A percentile compares a stretch with the other conserved stretches of the same genome.
Conservation (phyloP, 2,797 vertebrate species). For the Hypotaenidia okinawae region DNA sequence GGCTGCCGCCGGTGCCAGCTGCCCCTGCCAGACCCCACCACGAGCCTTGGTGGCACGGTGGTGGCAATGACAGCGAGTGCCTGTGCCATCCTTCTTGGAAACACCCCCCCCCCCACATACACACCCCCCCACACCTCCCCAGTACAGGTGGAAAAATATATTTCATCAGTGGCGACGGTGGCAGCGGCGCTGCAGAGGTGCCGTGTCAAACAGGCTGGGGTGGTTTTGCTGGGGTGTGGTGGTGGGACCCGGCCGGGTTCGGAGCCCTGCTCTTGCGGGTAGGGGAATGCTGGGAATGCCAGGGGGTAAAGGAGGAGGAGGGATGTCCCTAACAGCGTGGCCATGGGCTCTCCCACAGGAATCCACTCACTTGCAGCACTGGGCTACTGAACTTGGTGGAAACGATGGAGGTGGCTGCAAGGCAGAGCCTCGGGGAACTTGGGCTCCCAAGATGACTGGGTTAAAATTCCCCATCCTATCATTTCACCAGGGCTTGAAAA, state of each 20-base stretch:
- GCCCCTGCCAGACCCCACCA: accelerated
- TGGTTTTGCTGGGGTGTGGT: constrained; percentile 52
- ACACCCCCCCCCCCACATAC: background rate
- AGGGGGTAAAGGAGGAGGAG: background rate
- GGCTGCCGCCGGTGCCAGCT: accelerated
- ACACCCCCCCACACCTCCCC: too few relatives aligned
- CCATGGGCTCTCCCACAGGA: background rate
- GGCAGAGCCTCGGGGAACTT: background rate
- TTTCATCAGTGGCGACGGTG: background rate
- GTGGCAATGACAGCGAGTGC: background rate
- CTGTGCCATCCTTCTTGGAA: background rate
- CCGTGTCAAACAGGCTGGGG: constrained; percentile 16
- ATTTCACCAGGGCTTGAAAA: background rate
- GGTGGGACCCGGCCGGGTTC: background rate
- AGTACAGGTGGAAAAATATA: background rate
- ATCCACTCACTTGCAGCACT: background rate
- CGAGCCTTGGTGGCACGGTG: background rate
- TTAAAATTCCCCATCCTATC: background rate
- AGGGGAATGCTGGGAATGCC: constrained; percentile 17
- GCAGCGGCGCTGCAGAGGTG: background rate
- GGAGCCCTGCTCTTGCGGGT: background rate
- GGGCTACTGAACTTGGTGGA: background rate
- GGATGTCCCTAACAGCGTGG: background rate
- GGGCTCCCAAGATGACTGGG: background rate
- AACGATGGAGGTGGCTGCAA: background rate